A percentile compares a stretch with the other conserved stretches of the same genome.
These are phyloP conservation scores for Drosophila asahinai DNA, from an alignment of 1,140 invertebrate species.

Conservation along the genomic window DNA sequence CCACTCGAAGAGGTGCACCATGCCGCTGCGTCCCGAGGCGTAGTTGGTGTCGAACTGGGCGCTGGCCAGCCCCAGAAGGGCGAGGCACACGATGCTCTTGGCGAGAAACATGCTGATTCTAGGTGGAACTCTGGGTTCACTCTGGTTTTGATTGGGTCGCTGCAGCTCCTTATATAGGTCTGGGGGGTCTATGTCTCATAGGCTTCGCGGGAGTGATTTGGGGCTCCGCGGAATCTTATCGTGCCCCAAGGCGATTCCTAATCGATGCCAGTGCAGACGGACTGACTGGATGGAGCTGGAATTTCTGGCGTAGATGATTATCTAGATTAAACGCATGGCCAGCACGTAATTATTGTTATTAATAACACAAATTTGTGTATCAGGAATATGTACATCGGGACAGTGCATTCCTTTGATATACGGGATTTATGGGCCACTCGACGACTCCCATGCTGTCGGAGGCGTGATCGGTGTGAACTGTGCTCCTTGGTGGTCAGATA, in stretches of 20 bases:
- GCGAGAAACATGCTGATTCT: slow-evolving; percentile 60
- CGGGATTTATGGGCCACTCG: slow-evolving; percentile 23
- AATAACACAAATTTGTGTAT: neutral
- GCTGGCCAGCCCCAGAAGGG: slow-evolving; percentile 54
- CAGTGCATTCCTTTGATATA: slow-evolving; percentile 16
- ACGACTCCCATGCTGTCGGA: neutral
- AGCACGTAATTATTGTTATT: slow-evolving; percentile 1
- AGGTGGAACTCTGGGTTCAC: slow-evolving; percentile 36
- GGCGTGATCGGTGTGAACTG: slow-evolving; percentile 21
- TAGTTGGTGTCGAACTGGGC: slow-evolving; percentile 25
- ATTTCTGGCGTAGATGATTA: slow-evolving; percentile 8
- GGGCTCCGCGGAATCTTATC: slow-evolving; percentile 17
- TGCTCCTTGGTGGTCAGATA: slow-evolving; percentile 3
- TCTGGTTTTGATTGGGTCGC: slow-evolving; percentile 35
- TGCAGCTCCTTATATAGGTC: slow-evolving; percentile 50
- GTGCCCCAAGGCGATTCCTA: slow-evolving; percentile 5
- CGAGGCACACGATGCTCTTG: slow-evolving; percentile 42
- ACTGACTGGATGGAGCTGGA: neutral
- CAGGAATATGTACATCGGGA: neutral
- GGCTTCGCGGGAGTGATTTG: slow-evolving; percentile 56
- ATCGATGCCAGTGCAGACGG: slow-evolving; percentile 2
- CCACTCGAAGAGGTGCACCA: slow-evolving; percentile 9
- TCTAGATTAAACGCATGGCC: neutral
- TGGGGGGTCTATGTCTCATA: neutral
- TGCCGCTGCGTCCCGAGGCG: slow-evolving; percentile 3